These are phyloP conservation scores for Halichondria panicea DNA, from an alignment of 37 sponge, comb jelly and placozoan genomes.

Conservation along the genomic window DNA sequence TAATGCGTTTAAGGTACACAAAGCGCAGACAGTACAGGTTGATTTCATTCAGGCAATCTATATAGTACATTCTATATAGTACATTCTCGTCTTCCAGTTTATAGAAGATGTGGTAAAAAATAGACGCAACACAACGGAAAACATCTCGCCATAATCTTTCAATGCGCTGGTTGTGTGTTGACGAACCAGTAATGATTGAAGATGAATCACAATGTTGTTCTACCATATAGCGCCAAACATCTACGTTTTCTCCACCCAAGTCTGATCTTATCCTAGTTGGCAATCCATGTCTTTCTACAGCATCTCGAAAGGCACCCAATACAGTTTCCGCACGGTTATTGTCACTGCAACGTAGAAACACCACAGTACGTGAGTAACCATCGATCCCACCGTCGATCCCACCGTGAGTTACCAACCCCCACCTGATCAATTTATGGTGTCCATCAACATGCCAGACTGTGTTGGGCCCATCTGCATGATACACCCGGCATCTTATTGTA, in stretches of 20 bases:
- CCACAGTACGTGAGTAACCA: slow-evolving; percentile 31
- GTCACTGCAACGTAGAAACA: slow-evolving; percentile 20
- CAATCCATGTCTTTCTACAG: slow-evolving; percentile 8
- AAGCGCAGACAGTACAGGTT: slow-evolving; percentile 43
- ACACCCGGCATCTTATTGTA: slow-evolving; percentile 36
- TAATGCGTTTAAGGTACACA: slow-evolving; percentile 29
- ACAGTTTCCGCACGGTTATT: slow-evolving; percentile 54
- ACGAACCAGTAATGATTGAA: slow-evolving; percentile 15
- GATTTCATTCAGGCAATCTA: slow-evolving; percentile 27
- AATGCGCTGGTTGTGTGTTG: slow-evolving; percentile 50
- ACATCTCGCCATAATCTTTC: slow-evolving; percentile 57
- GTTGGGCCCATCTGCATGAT: slow-evolving; percentile 46
- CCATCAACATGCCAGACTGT: slow-evolving; percentile 56
- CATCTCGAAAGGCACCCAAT: slow-evolving; percentile 21
- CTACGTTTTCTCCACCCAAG: slow-evolving; percentile 54
- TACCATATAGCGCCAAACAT: slow-evolving; percentile 44
- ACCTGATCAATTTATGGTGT: slow-evolving; percentile 59
- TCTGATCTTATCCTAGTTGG: slow-evolving; percentile 38
- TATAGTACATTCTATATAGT: too few species aligned
- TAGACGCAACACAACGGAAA: slow-evolving; percentile 27
- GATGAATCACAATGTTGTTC: slow-evolving; percentile 1
- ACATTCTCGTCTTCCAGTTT: slow-evolving; percentile 14
- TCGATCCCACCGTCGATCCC: slow-evolving; percentile 54
- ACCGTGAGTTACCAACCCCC: slow-evolving; percentile 59
- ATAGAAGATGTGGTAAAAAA: slow-evolving; percentile 11